Base-by-base conservation (phyloP, 2,113 vertebrate species). In the Pleuronectes platessa region DNA sequence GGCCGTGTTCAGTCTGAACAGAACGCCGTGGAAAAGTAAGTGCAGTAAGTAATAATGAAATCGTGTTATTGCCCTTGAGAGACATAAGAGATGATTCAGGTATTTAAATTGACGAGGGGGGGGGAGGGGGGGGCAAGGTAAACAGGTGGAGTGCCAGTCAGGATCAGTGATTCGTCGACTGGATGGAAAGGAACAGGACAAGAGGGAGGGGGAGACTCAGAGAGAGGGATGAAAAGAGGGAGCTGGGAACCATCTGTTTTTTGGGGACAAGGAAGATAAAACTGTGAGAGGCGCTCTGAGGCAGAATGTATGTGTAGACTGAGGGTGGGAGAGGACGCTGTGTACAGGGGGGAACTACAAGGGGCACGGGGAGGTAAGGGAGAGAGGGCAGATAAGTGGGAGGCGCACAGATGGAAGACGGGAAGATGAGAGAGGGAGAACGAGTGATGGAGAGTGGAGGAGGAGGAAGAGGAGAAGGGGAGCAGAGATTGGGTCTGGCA, bases 171-270 rank as follows among this genome's bases (percentile, higher is more conserved):
- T 86, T 86, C 37, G 64, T 84, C 61, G 87, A 88, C 83, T 89
- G 84, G 87, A 85, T 86, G 81, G 79, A 75, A 70, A 76, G 80
- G 80, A 84, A 77, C 78, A 78, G 4, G 17, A 18, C 14, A 47
- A 13, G 45, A 47, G 68, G 47, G 55, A 23, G 83, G 66, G 67
- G 37, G 65, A 40, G 68, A 47, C 71, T 68, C 70, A 78, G 82
- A 86, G 74, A 88, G 72, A 81, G 76, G 63, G 89, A 88, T 90
- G 79, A 92, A 90, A 90, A 88, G 88, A 90, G 61, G 76, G 79
- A 86, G 71, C 59, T 2, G 61, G 82, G 79, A 89, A 87, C 91
- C 92, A 93, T 93, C 92, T 93, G 91, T 86, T 93, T 93, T 89
- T 90, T 88, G 81, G 80, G 76, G 80, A 88, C 76, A 70, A 45